Evolutionary conservation across 2,797 vertebrate species (phyloP).

Genomic region (Falco peregrinus): DNA sequence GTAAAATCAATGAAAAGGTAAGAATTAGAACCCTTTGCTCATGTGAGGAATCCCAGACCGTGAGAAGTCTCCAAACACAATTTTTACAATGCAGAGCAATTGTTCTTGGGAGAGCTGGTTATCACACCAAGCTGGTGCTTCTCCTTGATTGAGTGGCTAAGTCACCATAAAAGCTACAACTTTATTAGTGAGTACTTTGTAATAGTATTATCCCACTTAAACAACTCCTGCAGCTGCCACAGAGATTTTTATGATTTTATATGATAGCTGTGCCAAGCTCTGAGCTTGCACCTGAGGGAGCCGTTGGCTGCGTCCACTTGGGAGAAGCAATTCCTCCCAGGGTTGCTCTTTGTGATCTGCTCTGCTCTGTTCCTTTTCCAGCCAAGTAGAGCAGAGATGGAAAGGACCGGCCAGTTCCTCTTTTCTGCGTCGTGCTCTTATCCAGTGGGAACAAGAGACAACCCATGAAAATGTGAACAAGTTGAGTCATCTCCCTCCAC

Average conservation of each 20-base stretch:
- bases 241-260: background rate
- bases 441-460: background rate
- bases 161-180: background rate
- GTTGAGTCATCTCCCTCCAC: background rate
- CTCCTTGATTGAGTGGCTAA: background rate
- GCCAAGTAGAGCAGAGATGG: background rate
- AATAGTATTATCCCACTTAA: background rate
- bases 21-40: background rate
- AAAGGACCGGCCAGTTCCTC: background rate
- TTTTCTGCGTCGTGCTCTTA: background rate
- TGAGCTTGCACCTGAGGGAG: background rate
- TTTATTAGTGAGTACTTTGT: background rate
- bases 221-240: background rate
- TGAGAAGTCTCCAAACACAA: background rate
- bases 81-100: background rate
- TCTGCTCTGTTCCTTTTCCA: background rate
- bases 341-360: background rate
- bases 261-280: background rate
- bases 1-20: background rate
- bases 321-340: background rate
- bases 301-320: background rate
- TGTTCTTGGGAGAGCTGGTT: background rate
- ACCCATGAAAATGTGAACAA: background rate
- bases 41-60: background rate
- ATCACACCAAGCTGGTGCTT: fast-evolving